Base-by-base conservation (phyloP, 2,888 invertebrate species). In the Anthrax anthrax region DNA sequence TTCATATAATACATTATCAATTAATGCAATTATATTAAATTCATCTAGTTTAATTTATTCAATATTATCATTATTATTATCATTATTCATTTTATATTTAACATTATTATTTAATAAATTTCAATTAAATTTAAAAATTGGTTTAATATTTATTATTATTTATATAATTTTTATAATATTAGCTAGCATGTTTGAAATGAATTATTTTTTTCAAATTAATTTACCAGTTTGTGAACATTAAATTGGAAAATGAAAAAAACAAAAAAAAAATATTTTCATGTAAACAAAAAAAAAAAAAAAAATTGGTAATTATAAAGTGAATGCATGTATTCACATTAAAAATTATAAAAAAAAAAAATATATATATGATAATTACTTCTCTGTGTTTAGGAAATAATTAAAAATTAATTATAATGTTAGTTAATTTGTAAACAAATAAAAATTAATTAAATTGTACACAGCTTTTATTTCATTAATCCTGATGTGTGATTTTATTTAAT, bases 21-120 rank as follows among this genome's bases (percentile, higher is more conserved):
- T 6, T 23, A 6, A 77, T 59, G 77, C 70, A 64, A 78, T 74
- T 16, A 67, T 72, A 49, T 82, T 88, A 53, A 82, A 84, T 65
- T 87, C 86, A 1, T 75, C 76, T 19, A 87, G 86, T 0, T 63
- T 89, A 36, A 75, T 78, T 0, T 88, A 85, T 67, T 84, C 82
- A 51, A 78, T 84, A 1, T 73, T 84, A 47, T 81, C 81, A 0
- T 70, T 89, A 14, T 70, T 89, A 43, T 77, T 81, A 1, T 84
- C 87, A 0, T 70, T 88, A 3, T 65, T 82, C 39, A 70, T 83
- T 8, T 71, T 89, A 18, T 81, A 86, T 60, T 61, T 72, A 1
- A 73, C 77, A 27, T 72, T 89, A 45, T 68, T 76, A 1, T 54
- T 76, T 37, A 85, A 82, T 59, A 76, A 77, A 58, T 85, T 83